Base-by-base conservation (phyloP, 2,113 vertebrate species). In the Andinoacara biseriatus region DNA sequence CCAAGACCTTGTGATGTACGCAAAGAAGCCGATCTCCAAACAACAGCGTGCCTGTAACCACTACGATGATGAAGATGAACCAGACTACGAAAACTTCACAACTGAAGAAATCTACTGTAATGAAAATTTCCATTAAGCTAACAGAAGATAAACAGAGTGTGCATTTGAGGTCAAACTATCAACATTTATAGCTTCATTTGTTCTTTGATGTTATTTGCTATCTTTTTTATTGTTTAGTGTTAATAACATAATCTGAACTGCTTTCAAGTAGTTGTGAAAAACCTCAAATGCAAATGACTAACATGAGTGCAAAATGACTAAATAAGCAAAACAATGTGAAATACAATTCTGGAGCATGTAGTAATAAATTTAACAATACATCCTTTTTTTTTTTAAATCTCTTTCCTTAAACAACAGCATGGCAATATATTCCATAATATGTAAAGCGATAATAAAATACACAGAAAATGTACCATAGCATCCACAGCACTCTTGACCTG, bases 291-390 rank as follows among this genome's bases (percentile, higher is more conserved):
- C 17, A 61, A n/a, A 35, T 0, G 0, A 35, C 59, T 33, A n/a
- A 35, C 31, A 35, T 15, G 2, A 35, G 10, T 35, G 31, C 8
- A 61, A 61, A 61, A 1, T 61, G 33, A 61, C 1, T 61, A 60
- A 60, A 35, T 38, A 38, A 38, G 58, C 59, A 60, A 60, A 60
- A 15, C 17, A 61, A 61, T 18, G 10, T 61, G 4, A 61, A 3
- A 33, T 60, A 29, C 29, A 33, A 5, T 60, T 29, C 18, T 33
- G 29, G 29, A 10, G 17, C 58, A 60, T 60, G 0, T 33, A 60
- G 0, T 60, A 60, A 60, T 3, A 60, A 0, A 0, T 20, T 60
- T 33, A 31, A 60, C 5, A 33, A 29, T 0, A 60, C 58, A 33
- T 20, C 58, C 10, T 10, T 60, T 20, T 10, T 61, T 61, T 33